Percentiles rank a stretch among this genome's conserved stretches.
These are phyloP conservation scores for Stegastes partitus DNA, from an alignment of 2,113 vertebrate species.

Conservation along the genomic window DNA sequence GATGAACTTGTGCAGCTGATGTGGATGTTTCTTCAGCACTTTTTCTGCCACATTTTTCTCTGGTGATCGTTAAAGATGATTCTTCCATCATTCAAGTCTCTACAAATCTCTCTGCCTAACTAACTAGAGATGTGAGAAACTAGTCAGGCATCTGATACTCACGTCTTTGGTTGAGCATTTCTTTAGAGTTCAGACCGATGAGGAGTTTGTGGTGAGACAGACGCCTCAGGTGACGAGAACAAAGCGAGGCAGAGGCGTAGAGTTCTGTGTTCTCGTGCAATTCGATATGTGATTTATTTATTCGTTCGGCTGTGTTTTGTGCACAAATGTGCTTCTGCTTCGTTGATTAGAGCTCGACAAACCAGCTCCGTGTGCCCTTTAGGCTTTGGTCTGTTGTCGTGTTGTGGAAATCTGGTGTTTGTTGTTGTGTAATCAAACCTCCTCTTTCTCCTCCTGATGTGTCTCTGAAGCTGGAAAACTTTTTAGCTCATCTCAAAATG, in stretches of 20 bases:
- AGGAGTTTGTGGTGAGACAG: background rate
- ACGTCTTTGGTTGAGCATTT: background rate
- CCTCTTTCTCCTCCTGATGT: constrained; percentile 10
- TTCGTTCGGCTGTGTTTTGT: constrained; percentile 1
- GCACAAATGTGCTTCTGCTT: background rate
- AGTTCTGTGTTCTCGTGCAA: background rate
- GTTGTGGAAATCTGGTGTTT: constrained; percentile 35
- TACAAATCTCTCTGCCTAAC: no score
- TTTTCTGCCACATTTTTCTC: no score
- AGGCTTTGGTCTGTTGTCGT: constrained; percentile 11
- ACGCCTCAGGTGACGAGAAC: background rate
- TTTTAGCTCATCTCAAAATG: no score
- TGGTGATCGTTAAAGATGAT: no score
- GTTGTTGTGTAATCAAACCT: background rate
- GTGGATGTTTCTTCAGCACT: no score
- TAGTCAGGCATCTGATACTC: background rate
- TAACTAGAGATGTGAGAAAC: background rate
- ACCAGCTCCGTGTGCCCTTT: constrained; percentile 44
- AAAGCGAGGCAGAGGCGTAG: background rate
- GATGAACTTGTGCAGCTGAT: no score
- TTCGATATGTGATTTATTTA: no score
- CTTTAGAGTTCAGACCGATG: no score
- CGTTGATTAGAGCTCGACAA: constrained; percentile 20
- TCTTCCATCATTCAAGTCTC: no score
- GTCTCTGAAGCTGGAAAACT: background rate